Base-by-base conservation (phyloP, 2,113 vertebrate genomes). In the Chrysemys picta region DNA sequence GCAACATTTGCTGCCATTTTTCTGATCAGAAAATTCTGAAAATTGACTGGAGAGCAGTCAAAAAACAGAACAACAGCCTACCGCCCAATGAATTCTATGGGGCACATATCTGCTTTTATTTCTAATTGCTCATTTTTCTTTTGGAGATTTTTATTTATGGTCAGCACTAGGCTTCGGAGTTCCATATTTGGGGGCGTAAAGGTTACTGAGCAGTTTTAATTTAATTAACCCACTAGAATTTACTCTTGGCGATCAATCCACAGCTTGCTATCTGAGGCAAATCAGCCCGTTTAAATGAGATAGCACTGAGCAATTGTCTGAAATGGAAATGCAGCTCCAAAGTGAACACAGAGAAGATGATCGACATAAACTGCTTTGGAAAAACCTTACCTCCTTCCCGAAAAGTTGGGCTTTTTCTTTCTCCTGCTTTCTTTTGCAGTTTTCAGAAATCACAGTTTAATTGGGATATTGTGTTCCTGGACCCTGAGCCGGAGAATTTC, bases 121-220 rank as follows among this genome's bases (percentile, higher is more conserved):
- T 94, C 87, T 79, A 50, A 24, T 81, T 80, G 21, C 72, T 78
- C 80, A 35, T 93, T 93, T 65, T 90, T 78, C 95, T 93, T 91
- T 65, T 86, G 85, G 89, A 94, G 69, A 72, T 91, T 50, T 91
- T 89, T 93, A 76, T 94, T 96, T 89, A 88, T 72, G 94, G 87
- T 95, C 91, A 81, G 95, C 91, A 69, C 22, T 27, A 25, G 22
- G 16, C 80, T 52, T 72, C 78, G 80, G 49, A 65, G 85, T 90
- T 91, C 81, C 93, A 84, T 52, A 10, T 87, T 86, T 78, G 29
- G 82, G 19, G 52, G 10, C 6, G 21, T 8, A 27, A 85, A 29
- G 50, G 53, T 31, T 80, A 31, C 38, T 2, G 85, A 49, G 89
- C 45, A 25, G 75, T 8, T 56, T 47, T 82, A 97, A 95, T 87